These are phyloP conservation scores for Arrhamphus sclerolepis DNA, from an alignment of 2,797 vertebrate species.

Conservation along the genomic window DNA sequence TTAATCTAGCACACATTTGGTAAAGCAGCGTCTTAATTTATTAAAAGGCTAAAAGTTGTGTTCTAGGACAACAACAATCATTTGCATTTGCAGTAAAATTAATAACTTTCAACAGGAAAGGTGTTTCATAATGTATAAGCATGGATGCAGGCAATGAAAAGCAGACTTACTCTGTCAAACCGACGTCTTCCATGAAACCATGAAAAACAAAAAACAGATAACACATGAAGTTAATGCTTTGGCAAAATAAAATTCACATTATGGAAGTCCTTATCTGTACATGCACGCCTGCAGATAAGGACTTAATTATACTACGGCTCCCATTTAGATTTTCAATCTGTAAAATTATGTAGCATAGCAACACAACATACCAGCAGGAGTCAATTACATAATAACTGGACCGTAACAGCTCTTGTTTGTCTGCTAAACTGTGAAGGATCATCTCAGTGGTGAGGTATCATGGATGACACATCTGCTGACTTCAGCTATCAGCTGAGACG, in stretches of 20 bases:
- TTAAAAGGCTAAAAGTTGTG: too few relatives aligned
- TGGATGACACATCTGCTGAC: slow-evolving; percentile 29
- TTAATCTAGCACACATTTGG: too few relatives aligned
- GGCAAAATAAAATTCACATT: background rate
- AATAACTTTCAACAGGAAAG: background rate
- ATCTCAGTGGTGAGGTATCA: slow-evolving; percentile 1
- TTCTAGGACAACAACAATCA: background rate
- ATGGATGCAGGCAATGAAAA: slow-evolving; percentile 18
- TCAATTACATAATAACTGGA: background rate
- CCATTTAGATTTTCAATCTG: background rate
- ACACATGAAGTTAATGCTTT: slow-evolving; percentile 3
- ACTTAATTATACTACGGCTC: background rate
- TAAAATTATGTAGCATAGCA: background rate
- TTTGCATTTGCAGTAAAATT: background rate
- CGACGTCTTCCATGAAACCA: slow-evolving; percentile 51
- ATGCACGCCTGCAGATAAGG: background rate
- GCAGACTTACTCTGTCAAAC: slow-evolving; percentile 71
- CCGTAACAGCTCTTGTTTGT: slow-evolving; percentile 25
- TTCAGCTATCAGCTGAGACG: slow-evolving; percentile 10
- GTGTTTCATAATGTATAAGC: background rate
- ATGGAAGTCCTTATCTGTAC: background rate
- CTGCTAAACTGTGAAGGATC: background rate
- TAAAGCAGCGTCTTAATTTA: too few relatives aligned
- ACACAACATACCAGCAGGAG: background rate
- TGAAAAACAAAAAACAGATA: slow-evolving; percentile 59